These are phyloP conservation scores for Mandrillus leucophaeus DNA, from an alignment of 2,113 vertebrate species.

Conservation along the genomic window DNA sequence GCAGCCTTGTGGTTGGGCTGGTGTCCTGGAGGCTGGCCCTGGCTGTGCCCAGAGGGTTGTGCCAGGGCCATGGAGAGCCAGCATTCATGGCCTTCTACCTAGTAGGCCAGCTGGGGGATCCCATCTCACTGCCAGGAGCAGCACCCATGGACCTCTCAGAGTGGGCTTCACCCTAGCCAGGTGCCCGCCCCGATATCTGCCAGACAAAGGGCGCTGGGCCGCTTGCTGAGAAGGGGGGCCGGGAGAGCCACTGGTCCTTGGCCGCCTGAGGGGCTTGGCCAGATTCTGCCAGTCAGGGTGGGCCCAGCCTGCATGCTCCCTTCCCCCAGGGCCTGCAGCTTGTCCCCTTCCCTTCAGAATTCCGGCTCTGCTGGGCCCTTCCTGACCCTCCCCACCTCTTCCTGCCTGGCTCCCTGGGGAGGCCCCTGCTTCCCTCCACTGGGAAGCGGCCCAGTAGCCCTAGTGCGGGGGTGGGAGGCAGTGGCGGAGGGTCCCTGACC, in stretches of 20 bases:
- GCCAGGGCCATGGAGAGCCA: neutral
- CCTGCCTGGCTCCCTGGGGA: slow-evolving; percentile 46
- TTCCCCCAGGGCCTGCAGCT: neutral
- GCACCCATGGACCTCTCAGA: neutral
- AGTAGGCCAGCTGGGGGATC: neutral
- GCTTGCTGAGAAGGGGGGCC: neutral
- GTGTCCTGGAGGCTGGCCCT: neutral
- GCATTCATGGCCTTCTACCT: neutral
- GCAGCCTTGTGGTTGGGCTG: too few relatives aligned
- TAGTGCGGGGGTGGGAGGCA: neutral
- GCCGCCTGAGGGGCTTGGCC: neutral
- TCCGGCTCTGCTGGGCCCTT: slow-evolving; percentile 35
- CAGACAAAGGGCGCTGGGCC: neutral
- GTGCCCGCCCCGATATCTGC: neutral
- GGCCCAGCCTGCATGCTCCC: neutral
- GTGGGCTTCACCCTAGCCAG: too few relatives aligned
- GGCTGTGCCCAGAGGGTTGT: neutral
- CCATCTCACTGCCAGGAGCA: neutral
- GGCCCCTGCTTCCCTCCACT: neutral
- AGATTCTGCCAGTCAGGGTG: neutral
- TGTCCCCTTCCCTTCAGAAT: slow-evolving; percentile 45
- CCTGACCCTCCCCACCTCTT: slow-evolving; percentile 50
- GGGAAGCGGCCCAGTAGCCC: neutral
- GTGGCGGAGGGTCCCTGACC: neutral
- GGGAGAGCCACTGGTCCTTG: neutral